Evolutionary conservation across 2,888 invertebrate genomes (phyloP), one percentile per base, ranked within the genome.

Genomic region (Orthonevra nobilis): DNA sequence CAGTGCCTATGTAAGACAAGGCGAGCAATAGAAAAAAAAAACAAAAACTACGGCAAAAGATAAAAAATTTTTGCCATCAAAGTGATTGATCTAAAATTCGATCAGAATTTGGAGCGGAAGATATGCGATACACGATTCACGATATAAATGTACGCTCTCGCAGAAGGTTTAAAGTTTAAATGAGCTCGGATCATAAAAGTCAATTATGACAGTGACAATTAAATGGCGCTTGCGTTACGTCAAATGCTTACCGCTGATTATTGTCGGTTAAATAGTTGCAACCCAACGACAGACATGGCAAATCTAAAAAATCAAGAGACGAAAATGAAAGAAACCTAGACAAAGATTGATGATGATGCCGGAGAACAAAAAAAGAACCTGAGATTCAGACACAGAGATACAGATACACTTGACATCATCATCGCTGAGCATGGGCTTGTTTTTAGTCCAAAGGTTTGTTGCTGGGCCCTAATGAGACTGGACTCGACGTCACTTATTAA

Each of bases 291-390:
- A 32, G 26, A 48, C 60, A 68, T 26, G 44, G 30, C 17, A 56
- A 72, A 42, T 26, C 23, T 26, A 5, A 40, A 28, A 7, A 12
- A 38, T 46, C 4, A 61, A 6, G 6, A 17, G 26, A 23, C 14
- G 10, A 32, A 12, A 34, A 9, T 20, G n/a, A 30, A 5, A 30
- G 7, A 14, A 50, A n/a, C n/a, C n/a, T n/a, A n/a, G n/a, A n/a
- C n/a, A 44, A 66, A 66, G 73, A 73, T 73, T 66, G 66, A 73
- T 73, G 66, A 66, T 44, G 30, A 26, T 42, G 48, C 32, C n/a
- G 30, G 56, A 46, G 34, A 50, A 52, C n/a, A 28, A 60, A 61
- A 46, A 32, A 17, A 26, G 40, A 28, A 60, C 30, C 17, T 32
- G 32, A 23, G 40, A 15, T 17, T 17, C 56, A 9, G 28, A 17